A percentile compares a stretch with the other conserved stretches of the same genome.
These are phyloP conservation scores for Turritopsis rubra DNA, from an alignment of 30 jellyfish, hydroid and myxozoan genomes.

Conservation along the genomic window DNA sequence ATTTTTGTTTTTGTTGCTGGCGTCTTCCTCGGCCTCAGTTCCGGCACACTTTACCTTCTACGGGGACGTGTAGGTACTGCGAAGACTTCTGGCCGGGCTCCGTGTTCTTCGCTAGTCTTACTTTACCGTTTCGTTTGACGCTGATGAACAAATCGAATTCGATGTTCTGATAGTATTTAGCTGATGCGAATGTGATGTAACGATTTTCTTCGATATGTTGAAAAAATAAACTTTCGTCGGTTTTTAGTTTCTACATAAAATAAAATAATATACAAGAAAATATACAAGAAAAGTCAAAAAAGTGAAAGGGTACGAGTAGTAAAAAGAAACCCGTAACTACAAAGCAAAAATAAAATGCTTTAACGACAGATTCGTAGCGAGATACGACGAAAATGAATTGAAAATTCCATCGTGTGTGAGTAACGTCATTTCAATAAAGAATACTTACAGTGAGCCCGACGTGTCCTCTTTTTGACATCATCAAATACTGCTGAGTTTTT, in stretches of 20 bases:
- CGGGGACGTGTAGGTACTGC: slow-evolving; percentile 11
- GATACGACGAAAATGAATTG: background rate
- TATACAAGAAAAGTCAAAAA: background rate
- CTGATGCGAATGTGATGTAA: slow-evolving; percentile 33
- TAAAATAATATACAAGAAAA: background rate
- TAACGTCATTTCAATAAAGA: background rate
- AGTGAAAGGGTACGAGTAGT: background rate
- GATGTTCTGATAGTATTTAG: slow-evolving; percentile 6
- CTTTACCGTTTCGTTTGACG: slow-evolving; percentile 17
- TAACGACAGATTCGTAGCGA: background rate
- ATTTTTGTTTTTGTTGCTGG: background rate
- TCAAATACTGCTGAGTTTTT: slow-evolving; percentile 3
- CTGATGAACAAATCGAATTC: slow-evolving; percentile 21
- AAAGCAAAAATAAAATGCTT: background rate
- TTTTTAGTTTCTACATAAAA: slow-evolving; percentile 1
- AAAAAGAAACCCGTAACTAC: background rate
- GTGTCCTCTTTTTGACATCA: slow-evolving; percentile 18
- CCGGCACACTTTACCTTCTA: background rate
- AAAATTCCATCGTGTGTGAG: background rate
- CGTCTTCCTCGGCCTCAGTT: too few relatives aligned
- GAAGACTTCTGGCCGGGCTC: slow-evolving; percentile 28
- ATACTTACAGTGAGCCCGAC: slow-evolving; percentile 5
- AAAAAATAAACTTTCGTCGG: slow-evolving; percentile 12
- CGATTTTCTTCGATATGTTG: background rate
- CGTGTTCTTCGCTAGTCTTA: slow-evolving; percentile 14